phyloP scores from a whole-genome alignment of 2,797 vertebrate genomes.

The Odontamblyopus rebecca region DNA sequence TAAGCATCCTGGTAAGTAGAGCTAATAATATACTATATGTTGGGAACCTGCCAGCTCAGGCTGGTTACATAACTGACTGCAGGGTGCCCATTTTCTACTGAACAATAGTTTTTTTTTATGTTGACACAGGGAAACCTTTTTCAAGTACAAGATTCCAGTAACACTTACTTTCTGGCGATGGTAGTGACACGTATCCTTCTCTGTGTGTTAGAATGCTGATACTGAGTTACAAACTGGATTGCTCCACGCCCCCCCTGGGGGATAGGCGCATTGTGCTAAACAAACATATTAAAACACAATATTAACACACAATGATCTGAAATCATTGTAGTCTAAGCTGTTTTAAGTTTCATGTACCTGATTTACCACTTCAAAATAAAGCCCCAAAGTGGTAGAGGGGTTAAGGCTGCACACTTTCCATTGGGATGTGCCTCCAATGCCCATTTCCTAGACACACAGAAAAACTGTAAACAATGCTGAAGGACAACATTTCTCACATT shows the following conservation, averaged over 20 bases:
- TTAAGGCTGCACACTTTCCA: constrained; percentile 94
- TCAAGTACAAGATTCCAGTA: background rate
- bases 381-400: constrained; percentile 86
- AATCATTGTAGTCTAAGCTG: background rate
- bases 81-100: background rate
- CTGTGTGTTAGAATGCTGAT: constrained; percentile 93
- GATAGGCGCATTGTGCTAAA: constrained; percentile 91
- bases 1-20: constrained; percentile 25
- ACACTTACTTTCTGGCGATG: constrained; percentile 91
- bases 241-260: constrained; percentile 94
- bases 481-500: constrained; percentile 4
- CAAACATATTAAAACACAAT: constrained; percentile 19
- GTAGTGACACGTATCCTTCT: constrained; percentile 92
- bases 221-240: constrained; percentile 94
- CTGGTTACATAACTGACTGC: background rate
- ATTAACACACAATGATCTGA: constrained; percentile 9
- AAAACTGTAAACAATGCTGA: constrained; percentile 9
- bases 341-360: constrained; percentile 77
- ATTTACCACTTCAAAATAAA: constrained; percentile 97
- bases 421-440: constrained; percentile 89
- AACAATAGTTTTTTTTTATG: background rate
- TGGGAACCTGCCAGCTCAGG: background rate
- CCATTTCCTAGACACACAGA: constrained; percentile 76
- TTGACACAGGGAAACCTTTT: background rate
- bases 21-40: constrained; percentile 19